These are phyloP conservation scores for Corythornis leucogaster DNA, from an alignment of 2,797 vertebrate species.

Conservation along the genomic window DNA sequence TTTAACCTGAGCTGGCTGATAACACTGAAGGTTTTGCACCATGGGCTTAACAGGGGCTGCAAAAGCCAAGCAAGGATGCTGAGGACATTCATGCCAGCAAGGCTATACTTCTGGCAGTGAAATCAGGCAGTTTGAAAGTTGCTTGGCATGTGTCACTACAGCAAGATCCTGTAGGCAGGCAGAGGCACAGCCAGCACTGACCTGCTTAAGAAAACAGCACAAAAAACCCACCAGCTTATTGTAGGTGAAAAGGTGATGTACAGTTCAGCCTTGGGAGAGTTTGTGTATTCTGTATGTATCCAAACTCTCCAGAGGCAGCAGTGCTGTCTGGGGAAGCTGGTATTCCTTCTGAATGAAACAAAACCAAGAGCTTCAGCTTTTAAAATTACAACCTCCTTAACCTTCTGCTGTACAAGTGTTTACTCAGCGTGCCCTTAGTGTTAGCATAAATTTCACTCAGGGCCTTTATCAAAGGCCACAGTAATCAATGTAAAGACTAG, in stretches of 20 bases:
- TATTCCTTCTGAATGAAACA: background rate
- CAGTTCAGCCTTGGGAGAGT: background rate
- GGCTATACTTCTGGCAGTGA: background rate
- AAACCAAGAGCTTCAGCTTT: background rate
- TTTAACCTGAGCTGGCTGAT: background rate
- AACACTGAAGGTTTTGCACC: background rate
- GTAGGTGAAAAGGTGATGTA: background rate
- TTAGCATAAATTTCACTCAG: slow-evolving; percentile 7
- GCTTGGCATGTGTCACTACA: background rate
- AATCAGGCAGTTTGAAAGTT: background rate
- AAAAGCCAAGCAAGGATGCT: background rate
- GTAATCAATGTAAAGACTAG: slow-evolving; percentile 1
- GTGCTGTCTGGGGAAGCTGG: background rate
- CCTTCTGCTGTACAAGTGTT: slow-evolving; percentile 10
- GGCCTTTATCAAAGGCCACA: background rate
- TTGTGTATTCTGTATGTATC: background rate
- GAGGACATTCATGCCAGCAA: background rate
- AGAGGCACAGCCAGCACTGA: background rate
- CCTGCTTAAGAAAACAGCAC: background rate
- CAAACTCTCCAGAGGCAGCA: background rate
- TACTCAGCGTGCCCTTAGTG: background rate
- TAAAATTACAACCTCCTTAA: background rate
- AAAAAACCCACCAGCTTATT: rapidly evolving
- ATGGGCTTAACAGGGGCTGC: background rate
- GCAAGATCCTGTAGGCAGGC: background rate